These are phyloP conservation scores for Torymus aiolomorphi DNA, from an alignment of 2,888 invertebrate species.

Conservation along the genomic window DNA sequence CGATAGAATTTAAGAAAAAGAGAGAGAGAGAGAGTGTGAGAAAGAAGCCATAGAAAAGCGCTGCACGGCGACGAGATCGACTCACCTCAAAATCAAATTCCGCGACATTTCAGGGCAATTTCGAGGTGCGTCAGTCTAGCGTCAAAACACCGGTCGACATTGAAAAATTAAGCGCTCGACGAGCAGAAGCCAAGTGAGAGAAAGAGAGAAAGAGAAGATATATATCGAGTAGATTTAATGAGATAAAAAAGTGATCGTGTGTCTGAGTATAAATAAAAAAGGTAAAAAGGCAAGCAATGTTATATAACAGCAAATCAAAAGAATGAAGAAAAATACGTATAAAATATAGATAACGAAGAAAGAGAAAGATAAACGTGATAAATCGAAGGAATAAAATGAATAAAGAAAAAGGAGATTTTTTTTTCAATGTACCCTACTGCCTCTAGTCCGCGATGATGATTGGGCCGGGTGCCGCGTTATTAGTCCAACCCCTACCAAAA, in stretches of 20 bases:
- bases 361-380: conserved; percentile 30
- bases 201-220: conserved; percentile 21
- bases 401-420: conserved; percentile 61
- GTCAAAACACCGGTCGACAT: conserved; percentile 24
- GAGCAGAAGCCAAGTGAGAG: conserved; percentile 8
- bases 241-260: conserved; percentile 18
- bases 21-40: background rate
- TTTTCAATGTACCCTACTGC: conserved; percentile 74
- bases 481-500: conserved; percentile 73
- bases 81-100: conserved; percentile 33
- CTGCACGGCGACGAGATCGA: conserved; percentile 9
- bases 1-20: background rate
- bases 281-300: conserved; percentile 40
- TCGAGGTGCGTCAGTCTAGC: conserved; percentile 10
- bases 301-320: conserved; percentile 34
- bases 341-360: conserved; percentile 55
- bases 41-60: background rate
- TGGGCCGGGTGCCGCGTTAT: conserved; percentile 71
- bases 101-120: background rate
- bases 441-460: conserved; percentile 71
- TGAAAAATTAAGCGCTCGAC: conserved; percentile 31
- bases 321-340: conserved; percentile 60
- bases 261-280: conserved; percentile 22
- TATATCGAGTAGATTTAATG: conserved; percentile 43
- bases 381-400: conserved; percentile 62